These are phyloP conservation scores for Strongylocentrotus purpuratus DNA, from an alignment of 35 echinoderm and acorn worm species.

Conservation along the genomic window DNA sequence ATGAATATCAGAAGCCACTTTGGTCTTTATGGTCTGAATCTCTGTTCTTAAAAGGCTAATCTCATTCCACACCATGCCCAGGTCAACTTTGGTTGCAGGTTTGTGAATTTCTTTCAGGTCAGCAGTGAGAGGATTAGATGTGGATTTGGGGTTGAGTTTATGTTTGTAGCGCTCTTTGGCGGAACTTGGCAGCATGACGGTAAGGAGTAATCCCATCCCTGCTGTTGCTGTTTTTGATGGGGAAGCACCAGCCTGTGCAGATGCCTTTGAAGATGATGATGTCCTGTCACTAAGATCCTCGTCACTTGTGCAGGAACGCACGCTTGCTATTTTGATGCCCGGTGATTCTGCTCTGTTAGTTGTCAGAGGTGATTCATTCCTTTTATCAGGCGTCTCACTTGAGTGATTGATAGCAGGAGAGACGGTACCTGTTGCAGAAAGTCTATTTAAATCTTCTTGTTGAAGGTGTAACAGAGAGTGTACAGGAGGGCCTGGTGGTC, in stretches of 20 bases:
- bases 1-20: conserved; percentile 29
- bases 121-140: neutral
- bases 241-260: neutral
- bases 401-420: neutral
- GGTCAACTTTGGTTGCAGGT: neutral
- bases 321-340: neutral
- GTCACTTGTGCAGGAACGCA: neutral
- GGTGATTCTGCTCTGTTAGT: neutral
- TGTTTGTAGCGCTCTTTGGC: neutral
- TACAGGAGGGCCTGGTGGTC: conserved; percentile 12
- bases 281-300: neutral
- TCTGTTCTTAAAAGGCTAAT: conserved; percentile 29
- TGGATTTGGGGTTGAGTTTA: neutral
- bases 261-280: neutral
- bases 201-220: neutral
- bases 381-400: neutral
- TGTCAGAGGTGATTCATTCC: neutral
- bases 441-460: neutral
- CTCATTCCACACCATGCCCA: conserved; percentile 35
- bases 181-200: neutral
- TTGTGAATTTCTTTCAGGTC: neutral
- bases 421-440: too few relatives aligned
- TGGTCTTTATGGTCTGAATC: conserved; percentile 26
- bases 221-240: neutral
- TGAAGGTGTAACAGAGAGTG: neutral